phyloP scores from a whole-genome alignment of 2,113 vertebrate species.

The Hypocryptadius cinnamomeus region DNA sequence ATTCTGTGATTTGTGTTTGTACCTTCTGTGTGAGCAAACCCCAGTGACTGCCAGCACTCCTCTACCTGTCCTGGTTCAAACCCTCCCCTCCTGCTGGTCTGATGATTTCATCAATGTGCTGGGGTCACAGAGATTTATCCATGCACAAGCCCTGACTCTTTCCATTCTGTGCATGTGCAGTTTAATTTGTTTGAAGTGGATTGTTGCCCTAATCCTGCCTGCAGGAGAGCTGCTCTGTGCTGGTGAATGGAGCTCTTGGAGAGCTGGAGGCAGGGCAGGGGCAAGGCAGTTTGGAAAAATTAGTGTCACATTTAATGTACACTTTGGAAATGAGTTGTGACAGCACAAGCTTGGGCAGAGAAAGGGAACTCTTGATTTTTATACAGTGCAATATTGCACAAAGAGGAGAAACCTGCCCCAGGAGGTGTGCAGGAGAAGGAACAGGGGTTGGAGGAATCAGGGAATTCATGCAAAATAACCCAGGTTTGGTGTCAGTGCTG shows the following conservation, averaged over 20 bases:
- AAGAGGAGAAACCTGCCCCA: not conserved
- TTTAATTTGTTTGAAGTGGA: not conserved
- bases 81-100: not conserved
- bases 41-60: not conserved
- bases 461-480: not conserved
- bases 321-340: not conserved
- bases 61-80: not conserved
- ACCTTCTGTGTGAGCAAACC: not conserved
- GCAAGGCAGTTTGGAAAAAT: not conserved
- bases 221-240: not conserved
- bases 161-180: not conserved
- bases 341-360: not conserved
- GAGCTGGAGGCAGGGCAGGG: not conserved
- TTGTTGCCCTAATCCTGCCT: not conserved
- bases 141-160: not conserved
- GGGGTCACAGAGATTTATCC: not conserved
- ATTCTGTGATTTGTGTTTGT: not conserved
- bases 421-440: not conserved
- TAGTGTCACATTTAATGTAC: not conserved
- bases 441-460: not conserved
- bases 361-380: not conserved
- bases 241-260: not conserved
- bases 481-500: not conserved
- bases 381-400: not conserved
- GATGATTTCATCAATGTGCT: not conserved